Conservation (phyloP, 1,140 invertebrate species). For the Drosophila azteca region DNA sequence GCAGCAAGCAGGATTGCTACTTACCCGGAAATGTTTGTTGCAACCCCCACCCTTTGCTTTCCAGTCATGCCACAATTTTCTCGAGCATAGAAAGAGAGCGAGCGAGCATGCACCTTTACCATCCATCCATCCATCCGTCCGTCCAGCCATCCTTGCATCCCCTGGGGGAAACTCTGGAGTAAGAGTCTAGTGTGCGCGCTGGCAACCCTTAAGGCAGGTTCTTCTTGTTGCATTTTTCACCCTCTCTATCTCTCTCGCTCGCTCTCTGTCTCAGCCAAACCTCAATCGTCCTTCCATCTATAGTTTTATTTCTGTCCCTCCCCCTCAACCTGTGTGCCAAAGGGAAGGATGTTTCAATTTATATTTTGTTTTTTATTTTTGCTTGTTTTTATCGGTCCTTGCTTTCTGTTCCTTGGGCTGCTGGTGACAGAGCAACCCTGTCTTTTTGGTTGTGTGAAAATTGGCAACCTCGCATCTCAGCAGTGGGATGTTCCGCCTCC, state of each 20-base stretch:
- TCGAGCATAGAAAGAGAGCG: neutral
- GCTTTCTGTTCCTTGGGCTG: slow-evolving; percentile 42
- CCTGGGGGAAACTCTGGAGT: slow-evolving; percentile 21
- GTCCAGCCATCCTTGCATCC: slow-evolving; percentile 7
- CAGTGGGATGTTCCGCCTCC: neutral
- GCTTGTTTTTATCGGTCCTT: slow-evolving; percentile 68
- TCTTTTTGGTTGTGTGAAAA: slow-evolving; percentile 59
- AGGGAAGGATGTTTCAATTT: slow-evolving; percentile 80
- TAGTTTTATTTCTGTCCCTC: slow-evolving; percentile 45
- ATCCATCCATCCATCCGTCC: slow-evolving; percentile 9
- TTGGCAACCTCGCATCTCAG: slow-evolving; percentile 57
- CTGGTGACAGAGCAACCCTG: slow-evolving; percentile 60
- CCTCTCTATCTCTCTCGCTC: neutral
- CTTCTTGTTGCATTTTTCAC: slow-evolving; percentile 62
- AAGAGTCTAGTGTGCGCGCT: slow-evolving; percentile 33
- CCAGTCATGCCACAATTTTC: slow-evolving; percentile 13
- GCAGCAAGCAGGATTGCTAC: slow-evolving; percentile 60
- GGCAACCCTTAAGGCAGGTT: slow-evolving; percentile 76
- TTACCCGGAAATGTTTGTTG: slow-evolving; percentile 68
- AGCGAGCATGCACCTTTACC: slow-evolving; percentile 23
- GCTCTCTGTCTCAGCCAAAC: slow-evolving; percentile 36
- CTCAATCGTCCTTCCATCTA: slow-evolving; percentile 49
- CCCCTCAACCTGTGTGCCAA: slow-evolving; percentile 39
- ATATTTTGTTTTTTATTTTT: slow-evolving; percentile 76
- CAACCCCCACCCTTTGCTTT: slow-evolving; percentile 46